phyloP scores from a whole-genome alignment of 2,113 vertebrate genomes.

The Pristiophorus japonicus region DNA sequence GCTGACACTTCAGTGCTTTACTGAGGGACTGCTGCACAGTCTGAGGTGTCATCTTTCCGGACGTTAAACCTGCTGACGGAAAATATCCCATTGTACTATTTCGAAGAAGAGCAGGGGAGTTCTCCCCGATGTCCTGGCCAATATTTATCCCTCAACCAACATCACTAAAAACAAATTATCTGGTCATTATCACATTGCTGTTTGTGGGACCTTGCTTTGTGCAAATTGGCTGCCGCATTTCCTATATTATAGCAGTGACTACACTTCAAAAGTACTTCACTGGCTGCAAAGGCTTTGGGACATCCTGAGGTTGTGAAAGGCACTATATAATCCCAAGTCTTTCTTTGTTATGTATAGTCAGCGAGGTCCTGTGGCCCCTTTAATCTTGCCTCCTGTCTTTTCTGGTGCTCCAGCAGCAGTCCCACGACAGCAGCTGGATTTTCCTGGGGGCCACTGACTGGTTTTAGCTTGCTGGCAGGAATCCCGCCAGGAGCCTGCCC shows the following conservation, averaged over 20 bases:
- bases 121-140: not conserved
- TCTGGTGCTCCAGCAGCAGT: too few species aligned
- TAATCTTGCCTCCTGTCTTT: not conserved
- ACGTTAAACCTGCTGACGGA: not conserved
- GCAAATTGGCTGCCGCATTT: not conserved
- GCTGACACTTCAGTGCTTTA: not conserved
- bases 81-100: not conserved
- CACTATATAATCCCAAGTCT: not conserved
- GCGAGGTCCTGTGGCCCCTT: not conserved
- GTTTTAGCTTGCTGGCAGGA: too few species aligned
- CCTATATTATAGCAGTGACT: not conserved
- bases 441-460: too few species aligned
- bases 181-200: not conserved
- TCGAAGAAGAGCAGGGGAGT: not conserved
- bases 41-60: not conserved
- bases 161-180: not conserved
- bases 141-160: not conserved
- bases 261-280: not conserved
- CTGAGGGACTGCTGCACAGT: not conserved
- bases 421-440: too few species aligned
- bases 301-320: not conserved
- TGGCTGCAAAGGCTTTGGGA: not conserved
- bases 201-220: not conserved
- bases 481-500: too few species aligned
- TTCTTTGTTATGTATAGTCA: not conserved